A percentile compares a stretch with the other conserved stretches of the same genome.
These are phyloP conservation scores for Tyria jacobaeae DNA, from an alignment of 2,888 invertebrate species.

Conservation along the genomic window DNA sequence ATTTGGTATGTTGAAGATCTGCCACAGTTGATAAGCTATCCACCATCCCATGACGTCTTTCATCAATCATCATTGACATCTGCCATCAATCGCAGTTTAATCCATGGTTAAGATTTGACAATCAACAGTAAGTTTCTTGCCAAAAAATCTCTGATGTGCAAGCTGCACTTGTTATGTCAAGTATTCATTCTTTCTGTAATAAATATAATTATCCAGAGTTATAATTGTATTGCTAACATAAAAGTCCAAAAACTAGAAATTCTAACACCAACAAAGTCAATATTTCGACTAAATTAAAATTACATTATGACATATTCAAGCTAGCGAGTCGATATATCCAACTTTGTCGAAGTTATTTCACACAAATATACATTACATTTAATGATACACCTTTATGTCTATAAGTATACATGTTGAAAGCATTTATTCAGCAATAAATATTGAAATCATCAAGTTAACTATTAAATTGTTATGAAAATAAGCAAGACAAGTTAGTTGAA, in stretches of 20 bases:
- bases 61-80: too few species aligned
- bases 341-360: constrained; percentile 15
- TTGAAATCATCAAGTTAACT: constrained; percentile 5
- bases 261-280: constrained; percentile 43
- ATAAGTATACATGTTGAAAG: background rate
- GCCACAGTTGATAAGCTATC: too few species aligned
- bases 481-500: too few species aligned
- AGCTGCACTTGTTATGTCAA: too few species aligned
- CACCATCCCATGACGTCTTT: too few species aligned
- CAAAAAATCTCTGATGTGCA: too few species aligned
- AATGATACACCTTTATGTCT: constrained; percentile 2
- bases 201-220: background rate
- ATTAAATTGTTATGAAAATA: background rate
- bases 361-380: constrained; percentile 3
- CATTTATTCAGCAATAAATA: background rate
- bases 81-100: too few species aligned
- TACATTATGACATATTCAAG: constrained; percentile 48
- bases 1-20: too few species aligned
- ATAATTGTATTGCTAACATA: constrained; percentile 14
- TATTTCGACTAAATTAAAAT: constrained; percentile 48
- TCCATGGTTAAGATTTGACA: too few species aligned
- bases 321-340: constrained; percentile 40
- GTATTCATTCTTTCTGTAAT: too few species aligned
- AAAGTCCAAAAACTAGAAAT: constrained; percentile 47
- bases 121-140: too few species aligned